Base-by-base conservation (phyloP, 2,113 vertebrate genomes). In the Vicugna pacos region DNA sequence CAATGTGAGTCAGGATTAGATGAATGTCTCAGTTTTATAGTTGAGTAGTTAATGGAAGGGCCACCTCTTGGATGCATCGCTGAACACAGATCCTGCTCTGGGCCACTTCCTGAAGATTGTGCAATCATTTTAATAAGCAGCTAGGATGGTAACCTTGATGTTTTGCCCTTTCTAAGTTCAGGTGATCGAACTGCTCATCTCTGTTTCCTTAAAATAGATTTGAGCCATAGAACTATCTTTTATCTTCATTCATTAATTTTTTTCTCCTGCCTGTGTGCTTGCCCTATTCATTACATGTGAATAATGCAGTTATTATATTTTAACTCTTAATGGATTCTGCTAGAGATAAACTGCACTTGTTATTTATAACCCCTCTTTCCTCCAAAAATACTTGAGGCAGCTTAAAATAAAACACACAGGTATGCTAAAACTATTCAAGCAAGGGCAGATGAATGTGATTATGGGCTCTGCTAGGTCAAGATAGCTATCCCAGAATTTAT, bases 1-100 rank as follows among this genome's bases (percentile, higher is more conserved):
- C 93, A 97, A 50, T 83, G 79, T 97, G 97, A 97, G 92, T 97
- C 97, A 95, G 86, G 97, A 92, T 94, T 87, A 96, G 97, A 92
- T 95, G 92, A 87, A 88, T 69, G 62, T 92, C 87, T 94, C 65
- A n/a, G 32, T 89, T 60, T 96, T 92, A 90, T 95, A 90, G 92
- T 64, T 93, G 92, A 69, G 72, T 56, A 93, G 72, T 87, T 97
- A 97, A 97, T 96, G 87, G 93, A 93, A 96, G 87, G 92, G 70
- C 91, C 52, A 93, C 89, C 64, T 96, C 80, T 93, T 87, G 24
- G 84, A 97, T 97, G 96, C 97, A 89, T 98, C 97, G 94, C 62
- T 97, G 86, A 94, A 72, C 82, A 94, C 38, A 72, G 89, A 93
- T 87, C 69, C 76, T 85, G 54, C 95, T 97, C 56, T 6, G 0